Evolutionary conservation across 2,113 vertebrate genomes (phyloP).

Genomic region (Blennius ocellaris): DNA sequence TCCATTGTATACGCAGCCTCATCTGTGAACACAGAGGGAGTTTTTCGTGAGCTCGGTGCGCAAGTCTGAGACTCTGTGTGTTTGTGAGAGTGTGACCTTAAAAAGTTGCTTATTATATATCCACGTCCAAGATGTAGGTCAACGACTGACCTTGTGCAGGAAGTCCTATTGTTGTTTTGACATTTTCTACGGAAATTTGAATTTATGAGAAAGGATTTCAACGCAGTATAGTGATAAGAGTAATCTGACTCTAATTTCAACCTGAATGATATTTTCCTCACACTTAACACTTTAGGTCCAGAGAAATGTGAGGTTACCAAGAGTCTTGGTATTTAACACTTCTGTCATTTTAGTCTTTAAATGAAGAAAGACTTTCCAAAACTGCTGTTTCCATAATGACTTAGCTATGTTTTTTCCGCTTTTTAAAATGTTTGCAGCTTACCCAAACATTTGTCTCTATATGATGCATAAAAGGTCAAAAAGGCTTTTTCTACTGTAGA

Average conservation of each 20-base stretch:
- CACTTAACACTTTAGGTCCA: conserved; percentile 27
- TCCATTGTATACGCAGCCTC: conserved; percentile 60
- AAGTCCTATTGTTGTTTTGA: conserved; percentile 78
- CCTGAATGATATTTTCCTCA: conserved; percentile 28
- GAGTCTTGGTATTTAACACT: neutral
- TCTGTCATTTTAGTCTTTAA: neutral
- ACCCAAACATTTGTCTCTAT: neutral
- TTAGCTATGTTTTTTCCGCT: neutral
- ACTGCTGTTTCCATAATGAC: neutral
- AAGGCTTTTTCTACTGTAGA: neutral
- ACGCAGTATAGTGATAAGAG: conserved; percentile 39
- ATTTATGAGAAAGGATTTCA: conserved; percentile 64
- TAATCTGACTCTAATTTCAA: conserved; percentile 61
- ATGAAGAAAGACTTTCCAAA: neutral
- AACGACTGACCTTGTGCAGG: conserved; percentile 61
- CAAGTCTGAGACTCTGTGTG: conserved; percentile 15
- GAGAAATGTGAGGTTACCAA: conserved; percentile 18
- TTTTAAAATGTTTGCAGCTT: neutral
- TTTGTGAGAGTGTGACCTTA: conserved; percentile 59
- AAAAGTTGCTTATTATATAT: conserved; percentile 52
- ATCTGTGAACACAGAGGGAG: conserved; percentile 56
- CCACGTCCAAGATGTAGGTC: conserved; percentile 13
- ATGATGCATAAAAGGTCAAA: neutral
- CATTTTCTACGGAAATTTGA: conserved; percentile 72
- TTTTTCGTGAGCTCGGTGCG: conserved; percentile 38